These are phyloP conservation scores for Microctonus aethiopoides DNA, from an alignment of 2,888 invertebrate genomes.

Conservation along the genomic window DNA sequence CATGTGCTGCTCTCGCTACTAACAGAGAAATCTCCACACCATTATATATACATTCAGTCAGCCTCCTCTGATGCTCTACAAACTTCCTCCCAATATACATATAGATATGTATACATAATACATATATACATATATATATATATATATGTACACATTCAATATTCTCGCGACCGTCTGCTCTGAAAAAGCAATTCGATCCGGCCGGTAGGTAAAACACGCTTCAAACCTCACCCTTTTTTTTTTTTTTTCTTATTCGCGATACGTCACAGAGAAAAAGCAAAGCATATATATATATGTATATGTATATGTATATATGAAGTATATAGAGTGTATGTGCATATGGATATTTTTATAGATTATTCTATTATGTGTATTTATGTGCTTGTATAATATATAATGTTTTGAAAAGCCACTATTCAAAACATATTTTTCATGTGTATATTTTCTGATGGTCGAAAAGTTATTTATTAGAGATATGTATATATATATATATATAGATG, in stretches of 20 bases:
- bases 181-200: slow-evolving; percentile 57
- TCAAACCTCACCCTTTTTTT: neutral
- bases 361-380: neutral
- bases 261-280: neutral
- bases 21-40: neutral
- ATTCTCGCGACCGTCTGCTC: slow-evolving; percentile 54
- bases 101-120: too few species aligned
- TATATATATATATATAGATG: too few species aligned
- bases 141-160: slow-evolving; percentile 42
- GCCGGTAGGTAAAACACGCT: slow-evolving; percentile 37
- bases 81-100: slow-evolving; percentile 6
- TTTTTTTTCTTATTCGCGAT: neutral
- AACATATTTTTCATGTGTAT: neutral
- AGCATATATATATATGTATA: neutral
- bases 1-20: slow-evolving; percentile 5
- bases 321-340: too few species aligned
- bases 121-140: slow-evolving; percentile 18
- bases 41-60: neutral
- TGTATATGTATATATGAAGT: too few species aligned
- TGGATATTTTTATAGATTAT: too few species aligned
- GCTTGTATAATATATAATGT: neutral
- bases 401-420: neutral
- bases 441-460: slow-evolving; percentile 3
- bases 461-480: too few species aligned
- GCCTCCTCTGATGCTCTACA: slow-evolving; percentile 3